Evolutionary conservation across 2,113 vertebrate species (phyloP).

Genomic region (Leucoraja erinaceus): DNA sequence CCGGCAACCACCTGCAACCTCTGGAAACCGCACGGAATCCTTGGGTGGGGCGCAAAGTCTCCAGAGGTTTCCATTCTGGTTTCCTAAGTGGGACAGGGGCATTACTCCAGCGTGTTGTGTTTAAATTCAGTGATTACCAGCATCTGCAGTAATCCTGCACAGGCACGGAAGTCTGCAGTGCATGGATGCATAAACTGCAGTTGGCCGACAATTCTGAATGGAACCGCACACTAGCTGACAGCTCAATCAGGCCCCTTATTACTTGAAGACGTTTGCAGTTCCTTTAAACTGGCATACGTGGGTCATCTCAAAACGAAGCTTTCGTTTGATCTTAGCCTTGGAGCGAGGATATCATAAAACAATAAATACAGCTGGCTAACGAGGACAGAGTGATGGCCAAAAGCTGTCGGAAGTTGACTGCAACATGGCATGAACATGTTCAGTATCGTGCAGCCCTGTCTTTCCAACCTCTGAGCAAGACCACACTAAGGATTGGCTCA

Average conservation of each 20-base stretch:
- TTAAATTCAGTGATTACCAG: no score
- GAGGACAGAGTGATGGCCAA: background rate
- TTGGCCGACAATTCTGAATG: no score
- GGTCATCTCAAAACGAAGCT: background rate
- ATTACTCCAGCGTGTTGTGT: no score
- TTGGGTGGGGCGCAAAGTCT: no score
- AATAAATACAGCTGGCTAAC: background rate
- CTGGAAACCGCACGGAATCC: no score
- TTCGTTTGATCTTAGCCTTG: background rate
- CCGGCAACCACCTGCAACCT: no score
- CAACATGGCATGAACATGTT: background rate
- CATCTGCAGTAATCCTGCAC: no score
- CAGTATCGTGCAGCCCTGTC: background rate
- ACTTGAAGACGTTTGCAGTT: background rate
- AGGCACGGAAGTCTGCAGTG: no score
- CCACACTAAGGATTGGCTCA: background rate
- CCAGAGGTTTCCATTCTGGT: no score
- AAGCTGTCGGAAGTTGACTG: background rate
- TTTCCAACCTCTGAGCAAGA: background rate
- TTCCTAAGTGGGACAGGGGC: no score
- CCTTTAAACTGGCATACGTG: background rate
- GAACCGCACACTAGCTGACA: no score
- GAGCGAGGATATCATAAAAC: background rate
- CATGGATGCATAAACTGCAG: no score
- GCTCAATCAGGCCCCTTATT: background rate